Evolutionary conservation across 2,113 vertebrate genomes (phyloP).

Genomic region (Callaeas wilsoni): DNA sequence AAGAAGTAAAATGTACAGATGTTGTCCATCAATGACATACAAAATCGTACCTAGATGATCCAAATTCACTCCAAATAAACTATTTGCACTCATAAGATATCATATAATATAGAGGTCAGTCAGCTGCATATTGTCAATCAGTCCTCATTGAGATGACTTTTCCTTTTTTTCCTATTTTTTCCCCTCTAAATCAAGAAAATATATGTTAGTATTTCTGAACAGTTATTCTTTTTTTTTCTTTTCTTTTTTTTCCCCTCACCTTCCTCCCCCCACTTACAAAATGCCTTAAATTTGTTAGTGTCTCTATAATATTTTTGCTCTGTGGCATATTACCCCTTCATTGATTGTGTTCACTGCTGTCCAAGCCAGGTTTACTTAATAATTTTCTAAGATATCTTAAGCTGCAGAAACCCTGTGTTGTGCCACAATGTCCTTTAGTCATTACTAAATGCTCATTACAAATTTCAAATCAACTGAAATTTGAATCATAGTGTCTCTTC

Average conservation of each 20-base stretch:
- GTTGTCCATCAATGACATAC: background rate
- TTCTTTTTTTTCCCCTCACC: accelerated
- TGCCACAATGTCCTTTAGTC: background rate
- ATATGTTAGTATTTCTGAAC: background rate
- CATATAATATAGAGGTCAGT: background rate
- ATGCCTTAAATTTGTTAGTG: background rate
- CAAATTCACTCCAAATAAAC: background rate
- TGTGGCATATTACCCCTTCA: background rate
- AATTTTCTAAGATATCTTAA: background rate
- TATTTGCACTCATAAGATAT: background rate
- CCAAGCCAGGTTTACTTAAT: background rate
- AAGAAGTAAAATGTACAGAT: background rate
- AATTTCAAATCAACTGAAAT: background rate
- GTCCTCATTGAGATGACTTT: background rate
- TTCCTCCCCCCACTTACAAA: background rate
- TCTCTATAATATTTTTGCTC: background rate
- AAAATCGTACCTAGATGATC: background rate
- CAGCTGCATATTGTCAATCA: background rate
- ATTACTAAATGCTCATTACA: background rate
- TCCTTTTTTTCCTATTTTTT: background rate
- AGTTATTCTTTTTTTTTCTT: background rate
- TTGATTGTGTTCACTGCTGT: background rate
- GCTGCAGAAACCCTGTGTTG: background rate
- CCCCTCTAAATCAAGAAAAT: background rate
- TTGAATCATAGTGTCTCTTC: background rate